phyloP scores from a whole-genome alignment of 2,113 vertebrate species.

The sheep (Ovis aries) region ARS-UI_Ramb_v3.0 NC_056072.1:45225501-45226000 shows the following conservation, averaged over 20 bases:
- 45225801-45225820: not conserved
- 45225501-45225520: not conserved
- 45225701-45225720: not conserved
- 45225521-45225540: not conserved
- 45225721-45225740: not conserved
- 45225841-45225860: not conserved
- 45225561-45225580: not conserved
- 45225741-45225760: not conserved
- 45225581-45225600: not conserved
- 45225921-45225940: not conserved
- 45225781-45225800: not conserved
- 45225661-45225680: not conserved
- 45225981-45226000: not conserved
- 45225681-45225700: not conserved
- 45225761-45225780: not conserved
- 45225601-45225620: not conserved
- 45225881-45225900: not conserved
- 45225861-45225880: not conserved
- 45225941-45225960: not conserved
- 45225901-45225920: not conserved
- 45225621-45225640: not conserved
- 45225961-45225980: not conserved
- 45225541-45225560: not conserved
- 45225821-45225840: not conserved
- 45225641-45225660: not conserved